phyloP scores from a whole-genome alignment of 2,888 invertebrate genomes.

The Oscheius onirici region DNA sequence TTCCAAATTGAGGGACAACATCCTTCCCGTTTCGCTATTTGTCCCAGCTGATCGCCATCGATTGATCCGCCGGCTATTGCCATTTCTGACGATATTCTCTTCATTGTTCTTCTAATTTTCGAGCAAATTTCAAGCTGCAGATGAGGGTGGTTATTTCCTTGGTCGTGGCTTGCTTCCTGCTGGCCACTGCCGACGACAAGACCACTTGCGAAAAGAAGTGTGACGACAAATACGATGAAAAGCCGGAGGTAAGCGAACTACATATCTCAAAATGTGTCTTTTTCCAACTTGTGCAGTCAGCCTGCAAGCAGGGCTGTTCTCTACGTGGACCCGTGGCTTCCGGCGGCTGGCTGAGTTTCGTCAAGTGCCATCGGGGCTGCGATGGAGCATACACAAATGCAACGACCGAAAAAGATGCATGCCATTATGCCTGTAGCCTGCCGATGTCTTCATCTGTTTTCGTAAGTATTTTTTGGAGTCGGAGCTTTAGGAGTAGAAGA shows the following conservation, averaged over 20 bases:
- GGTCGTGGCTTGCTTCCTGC: neutral
- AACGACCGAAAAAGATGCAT: slow-evolving; percentile 29
- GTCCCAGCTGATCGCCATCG: slow-evolving; percentile 9
- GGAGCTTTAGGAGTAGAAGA: neutral
- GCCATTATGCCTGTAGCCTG: slow-evolving; percentile 43
- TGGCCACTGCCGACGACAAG: slow-evolving; percentile 26
- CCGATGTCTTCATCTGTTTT: slow-evolving; percentile 30
- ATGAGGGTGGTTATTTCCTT: slow-evolving; percentile 34
- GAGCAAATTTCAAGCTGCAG: neutral
- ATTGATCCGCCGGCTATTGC: slow-evolving; percentile 14
- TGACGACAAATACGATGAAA: slow-evolving; percentile 15
- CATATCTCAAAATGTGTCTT: neutral
- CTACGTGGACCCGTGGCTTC: slow-evolving; percentile 13
- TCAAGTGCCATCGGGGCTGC: slow-evolving; percentile 25
- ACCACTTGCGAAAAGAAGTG: slow-evolving; percentile 25
- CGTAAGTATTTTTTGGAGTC: slow-evolving; percentile 15
- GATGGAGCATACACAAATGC: slow-evolving; percentile 15
- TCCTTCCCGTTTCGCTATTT: slow-evolving; percentile 1
- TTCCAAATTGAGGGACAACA: too few relatives aligned
- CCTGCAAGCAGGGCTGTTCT: slow-evolving; percentile 30
- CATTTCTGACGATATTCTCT: neutral
- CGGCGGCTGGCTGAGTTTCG: slow-evolving; percentile 15
- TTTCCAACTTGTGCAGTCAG: neutral
- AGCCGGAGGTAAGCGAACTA: neutral
- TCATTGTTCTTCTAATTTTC: neutral